phyloP scores from a whole-genome alignment of 1,140 invertebrate species.

The Riptortus pedestris region DNA sequence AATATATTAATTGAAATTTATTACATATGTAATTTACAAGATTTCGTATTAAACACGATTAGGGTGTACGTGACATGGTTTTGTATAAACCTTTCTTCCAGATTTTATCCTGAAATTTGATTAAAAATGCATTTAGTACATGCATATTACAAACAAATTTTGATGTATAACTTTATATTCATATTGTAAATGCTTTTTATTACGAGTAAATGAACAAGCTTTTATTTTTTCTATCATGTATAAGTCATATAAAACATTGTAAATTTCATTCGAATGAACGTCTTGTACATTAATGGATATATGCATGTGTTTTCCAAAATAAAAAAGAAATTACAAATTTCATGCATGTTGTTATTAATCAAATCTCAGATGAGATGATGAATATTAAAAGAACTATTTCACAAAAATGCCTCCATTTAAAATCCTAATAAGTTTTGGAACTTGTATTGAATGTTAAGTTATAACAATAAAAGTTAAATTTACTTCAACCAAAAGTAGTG shows the following conservation, averaged over 20 bases:
- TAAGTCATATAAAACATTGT: constrained; percentile 22
- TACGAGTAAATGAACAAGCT: constrained; percentile 20
- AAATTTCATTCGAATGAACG: constrained; percentile 23
- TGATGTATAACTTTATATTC: constrained; percentile 24
- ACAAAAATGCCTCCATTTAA: too few relatives aligned
- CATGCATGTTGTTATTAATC: too few relatives aligned
- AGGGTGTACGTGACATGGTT: constrained; percentile 5
- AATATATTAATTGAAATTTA: constrained; percentile 19
- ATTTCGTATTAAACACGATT: constrained; percentile 20
- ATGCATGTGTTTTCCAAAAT: constrained; percentile 25
- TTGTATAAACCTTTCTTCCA: constrained; percentile 22
- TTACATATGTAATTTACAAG: constrained; percentile 20
- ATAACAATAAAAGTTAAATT: too few relatives aligned
- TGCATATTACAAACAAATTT: constrained; percentile 25
- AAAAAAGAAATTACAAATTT: constrained; percentile 5
- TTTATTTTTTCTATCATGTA: constrained; percentile 27
- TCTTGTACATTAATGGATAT: constrained; percentile 27
- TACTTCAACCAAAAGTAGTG: too few relatives aligned
- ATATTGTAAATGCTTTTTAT: constrained; percentile 26
- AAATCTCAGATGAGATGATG: too few relatives aligned
- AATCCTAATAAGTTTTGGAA: too few relatives aligned
- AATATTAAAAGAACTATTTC: too few relatives aligned
- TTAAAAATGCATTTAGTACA: constrained; percentile 25
- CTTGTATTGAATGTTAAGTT: too few relatives aligned
- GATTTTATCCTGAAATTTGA: constrained; percentile 17